These are phyloP conservation scores for Geophilus truncorum DNA, from an alignment of 2,888 invertebrate species.

Conservation along the genomic window DNA sequence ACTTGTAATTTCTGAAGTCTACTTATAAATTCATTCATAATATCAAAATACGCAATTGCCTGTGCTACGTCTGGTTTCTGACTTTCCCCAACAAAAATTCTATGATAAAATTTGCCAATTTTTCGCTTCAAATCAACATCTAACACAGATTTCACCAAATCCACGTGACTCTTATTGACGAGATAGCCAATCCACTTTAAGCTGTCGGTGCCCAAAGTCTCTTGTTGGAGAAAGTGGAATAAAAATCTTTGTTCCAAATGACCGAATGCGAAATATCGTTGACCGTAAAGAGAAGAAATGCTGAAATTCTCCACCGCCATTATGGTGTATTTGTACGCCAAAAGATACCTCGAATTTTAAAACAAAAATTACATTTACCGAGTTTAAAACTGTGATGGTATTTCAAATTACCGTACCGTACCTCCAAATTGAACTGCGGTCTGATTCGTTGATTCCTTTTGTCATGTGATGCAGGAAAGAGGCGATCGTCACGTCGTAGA, in stretches of 20 bases:
- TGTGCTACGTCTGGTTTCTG: background rate
- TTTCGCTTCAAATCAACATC: background rate
- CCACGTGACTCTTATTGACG: background rate
- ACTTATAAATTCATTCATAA: constrained; percentile 33
- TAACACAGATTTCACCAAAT: background rate
- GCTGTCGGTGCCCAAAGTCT: background rate
- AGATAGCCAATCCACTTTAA: background rate
- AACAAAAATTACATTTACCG: no score
- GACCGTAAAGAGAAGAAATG: background rate
- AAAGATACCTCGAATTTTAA: background rate
- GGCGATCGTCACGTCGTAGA: background rate
- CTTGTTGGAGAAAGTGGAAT: background rate
- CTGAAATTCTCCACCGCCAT: constrained; percentile 25
- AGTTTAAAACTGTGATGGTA: no score
- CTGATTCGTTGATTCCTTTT: constrained; percentile 24
- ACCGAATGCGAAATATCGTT: background rate
- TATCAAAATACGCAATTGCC: background rate
- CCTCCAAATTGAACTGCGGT: constrained; percentile 29
- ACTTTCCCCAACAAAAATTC: background rate
- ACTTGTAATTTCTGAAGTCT: constrained; percentile 38
- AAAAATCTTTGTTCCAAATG: background rate
- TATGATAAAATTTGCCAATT: background rate
- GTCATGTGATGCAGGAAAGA: constrained; percentile 11
- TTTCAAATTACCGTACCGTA: background rate
- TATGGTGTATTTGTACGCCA: constrained; percentile 22